phyloP scores from a whole-genome alignment of 2,113 vertebrate genomes.

The Promerops cafer region DNA sequence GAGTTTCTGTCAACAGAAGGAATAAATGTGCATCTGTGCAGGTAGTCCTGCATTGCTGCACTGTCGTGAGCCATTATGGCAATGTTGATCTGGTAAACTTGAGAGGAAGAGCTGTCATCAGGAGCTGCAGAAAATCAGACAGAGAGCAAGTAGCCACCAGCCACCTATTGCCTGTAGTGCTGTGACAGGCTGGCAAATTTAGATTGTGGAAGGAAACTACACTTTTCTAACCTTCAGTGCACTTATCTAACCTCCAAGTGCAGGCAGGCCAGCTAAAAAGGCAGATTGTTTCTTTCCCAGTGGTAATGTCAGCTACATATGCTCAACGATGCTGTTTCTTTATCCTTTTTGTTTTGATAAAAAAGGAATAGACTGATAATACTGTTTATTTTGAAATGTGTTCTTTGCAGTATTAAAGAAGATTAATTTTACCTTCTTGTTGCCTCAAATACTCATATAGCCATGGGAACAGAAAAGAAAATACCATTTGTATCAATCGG shows the following conservation, averaged over 20 bases:
- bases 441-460: slow-evolving; percentile 22
- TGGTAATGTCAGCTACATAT: neutral
- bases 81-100: neutral
- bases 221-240: neutral
- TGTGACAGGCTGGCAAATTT: neutral
- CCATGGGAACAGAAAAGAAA: slow-evolving; percentile 19
- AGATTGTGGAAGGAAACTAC: neutral
- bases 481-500: neutral
- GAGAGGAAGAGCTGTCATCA: neutral
- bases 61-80: neutral
- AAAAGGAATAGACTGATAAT: neutral
- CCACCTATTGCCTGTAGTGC: neutral
- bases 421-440: slow-evolving; percentile 22
- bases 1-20: neutral
- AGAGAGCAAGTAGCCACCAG: neutral
- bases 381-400: neutral
- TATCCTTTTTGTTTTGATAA: neutral
- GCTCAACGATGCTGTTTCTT: neutral
- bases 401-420: neutral
- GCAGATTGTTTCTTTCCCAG: neutral
- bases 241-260: neutral
- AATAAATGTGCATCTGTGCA: neutral
- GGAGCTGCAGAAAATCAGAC: neutral
- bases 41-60: neutral
- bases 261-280: neutral